Percentiles rank a stretch among this genome's conserved stretches.
These are phyloP conservation scores for Muscidifurax raptorellus DNA, from an alignment of 1,140 invertebrate genomes.

Conservation along the genomic window DNA sequence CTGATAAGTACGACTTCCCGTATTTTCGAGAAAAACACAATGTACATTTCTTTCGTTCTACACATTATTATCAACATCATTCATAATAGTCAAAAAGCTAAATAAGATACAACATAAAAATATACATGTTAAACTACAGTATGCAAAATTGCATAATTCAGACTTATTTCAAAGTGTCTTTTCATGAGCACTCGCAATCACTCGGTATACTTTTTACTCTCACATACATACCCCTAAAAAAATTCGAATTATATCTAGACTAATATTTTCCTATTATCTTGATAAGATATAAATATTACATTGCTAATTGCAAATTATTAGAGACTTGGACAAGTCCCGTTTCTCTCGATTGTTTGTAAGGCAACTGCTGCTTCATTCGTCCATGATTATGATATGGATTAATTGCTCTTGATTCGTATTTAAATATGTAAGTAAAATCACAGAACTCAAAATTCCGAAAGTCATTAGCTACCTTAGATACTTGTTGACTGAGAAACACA, in stretches of 20 bases:
- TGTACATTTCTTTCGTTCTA: constrained; percentile 35
- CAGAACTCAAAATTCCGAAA: constrained; percentile 42
- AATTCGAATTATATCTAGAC: constrained; percentile 4
- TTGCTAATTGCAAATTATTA: constrained; percentile 39
- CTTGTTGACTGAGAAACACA: background rate
- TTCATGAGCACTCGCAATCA: constrained; percentile 33
- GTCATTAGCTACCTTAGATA: background rate
- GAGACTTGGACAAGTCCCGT: constrained; percentile 13
- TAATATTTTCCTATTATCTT: constrained; percentile 33
- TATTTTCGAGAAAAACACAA: constrained; percentile 12
- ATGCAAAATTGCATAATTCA: constrained; percentile 46
- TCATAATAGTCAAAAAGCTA: constrained; percentile 5
- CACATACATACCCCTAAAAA: constrained; percentile 3
- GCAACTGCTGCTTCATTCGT: constrained; percentile 51
- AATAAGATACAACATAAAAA: constrained; percentile 36
- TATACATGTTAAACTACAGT: constrained; percentile 40
- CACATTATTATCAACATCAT: background rate
- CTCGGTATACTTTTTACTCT: constrained; percentile 16
- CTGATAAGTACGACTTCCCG: constrained; percentile 32
- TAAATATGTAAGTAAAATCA: constrained; percentile 42
- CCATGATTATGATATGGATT: constrained; percentile 47
- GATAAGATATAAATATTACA: constrained; percentile 43
- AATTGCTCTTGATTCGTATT: constrained; percentile 19
- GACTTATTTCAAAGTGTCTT: constrained; percentile 28
- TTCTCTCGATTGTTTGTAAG: constrained; percentile 37